phyloP scores from a whole-genome alignment of 1,140 invertebrate species.

The Drosophila lini region DNA sequence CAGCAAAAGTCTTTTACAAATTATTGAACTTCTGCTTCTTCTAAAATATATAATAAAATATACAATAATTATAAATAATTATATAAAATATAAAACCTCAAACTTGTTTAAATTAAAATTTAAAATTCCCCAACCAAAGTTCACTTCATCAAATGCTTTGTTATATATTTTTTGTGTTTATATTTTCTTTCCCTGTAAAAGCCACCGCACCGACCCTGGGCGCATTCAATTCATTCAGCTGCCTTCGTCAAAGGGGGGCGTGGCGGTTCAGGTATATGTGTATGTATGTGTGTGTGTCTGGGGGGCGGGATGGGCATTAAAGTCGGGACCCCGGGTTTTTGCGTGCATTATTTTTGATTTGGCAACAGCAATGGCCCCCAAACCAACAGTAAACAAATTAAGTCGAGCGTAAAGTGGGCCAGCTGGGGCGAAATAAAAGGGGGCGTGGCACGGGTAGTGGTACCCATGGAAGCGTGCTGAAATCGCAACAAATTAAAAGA shows the following conservation, averaged over 20 bases:
- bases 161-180: background rate
- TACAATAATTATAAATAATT: background rate
- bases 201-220: slow-evolving; percentile 29
- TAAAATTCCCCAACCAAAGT: no score
- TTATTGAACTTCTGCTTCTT: no score
- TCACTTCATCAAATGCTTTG: no score
- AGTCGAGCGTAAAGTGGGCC: slow-evolving; percentile 78
- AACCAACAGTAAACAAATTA: slow-evolving; percentile 82
- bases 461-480: slow-evolving; percentile 64
- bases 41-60: no score
- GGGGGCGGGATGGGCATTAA: background rate
- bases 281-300: background rate
- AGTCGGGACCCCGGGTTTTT: slow-evolving; percentile 32
- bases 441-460: slow-evolving; percentile 2
- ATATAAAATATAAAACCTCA: rapidly evolving
- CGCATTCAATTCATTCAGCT: slow-evolving; percentile 48
- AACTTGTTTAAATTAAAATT: background rate
- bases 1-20: no score
- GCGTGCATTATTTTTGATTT: slow-evolving; percentile 66
- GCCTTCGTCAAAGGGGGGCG: slow-evolving; percentile 10
- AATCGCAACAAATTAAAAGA: slow-evolving; percentile 81
- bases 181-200: slow-evolving; percentile 1
- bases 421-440: slow-evolving; percentile 27
- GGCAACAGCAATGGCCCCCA: slow-evolving; percentile 70
- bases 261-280: slow-evolving; percentile 6